These are phyloP conservation scores for Plecotus auritus DNA, from an alignment of 2,113 vertebrate species.

Conservation along the genomic window DNA sequence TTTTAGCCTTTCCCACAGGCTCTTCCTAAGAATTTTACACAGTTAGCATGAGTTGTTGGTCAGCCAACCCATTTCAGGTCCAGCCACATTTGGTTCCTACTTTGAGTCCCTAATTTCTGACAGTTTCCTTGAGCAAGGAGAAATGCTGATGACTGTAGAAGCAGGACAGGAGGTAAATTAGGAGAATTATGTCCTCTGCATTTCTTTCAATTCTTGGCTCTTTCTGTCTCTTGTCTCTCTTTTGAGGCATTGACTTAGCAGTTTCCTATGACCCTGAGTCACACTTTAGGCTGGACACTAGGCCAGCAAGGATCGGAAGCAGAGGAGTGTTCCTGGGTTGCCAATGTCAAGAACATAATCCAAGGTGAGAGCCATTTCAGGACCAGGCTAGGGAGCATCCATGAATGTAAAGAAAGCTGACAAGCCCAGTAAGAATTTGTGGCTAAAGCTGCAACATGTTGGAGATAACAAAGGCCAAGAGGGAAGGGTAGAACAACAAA, in stretches of 20 bases:
- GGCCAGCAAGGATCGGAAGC: background rate
- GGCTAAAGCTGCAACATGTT: background rate
- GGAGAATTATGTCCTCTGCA: background rate
- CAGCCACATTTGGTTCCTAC: background rate
- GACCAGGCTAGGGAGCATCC: background rate
- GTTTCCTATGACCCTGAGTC: background rate
- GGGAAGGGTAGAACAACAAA: background rate
- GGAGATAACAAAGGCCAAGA: background rate
- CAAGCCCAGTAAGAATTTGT: background rate
- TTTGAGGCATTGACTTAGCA: background rate
- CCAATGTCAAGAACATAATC: background rate
- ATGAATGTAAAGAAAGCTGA: background rate
- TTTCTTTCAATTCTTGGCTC: background rate
- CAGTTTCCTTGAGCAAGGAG: background rate
- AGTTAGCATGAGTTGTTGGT: background rate
- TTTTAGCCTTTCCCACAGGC: background rate
- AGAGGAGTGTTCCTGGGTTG: background rate
- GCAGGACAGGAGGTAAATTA: background rate
- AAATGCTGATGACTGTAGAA: background rate
- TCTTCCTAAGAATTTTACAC: background rate
- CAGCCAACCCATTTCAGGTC: background rate
- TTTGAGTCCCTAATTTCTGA: background rate
- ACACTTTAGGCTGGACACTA: background rate
- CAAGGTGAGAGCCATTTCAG: background rate
- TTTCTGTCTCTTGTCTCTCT: background rate